Conservation (phyloP, 2,113 vertebrate species). For the Dryoscopus gambensis region DNA sequence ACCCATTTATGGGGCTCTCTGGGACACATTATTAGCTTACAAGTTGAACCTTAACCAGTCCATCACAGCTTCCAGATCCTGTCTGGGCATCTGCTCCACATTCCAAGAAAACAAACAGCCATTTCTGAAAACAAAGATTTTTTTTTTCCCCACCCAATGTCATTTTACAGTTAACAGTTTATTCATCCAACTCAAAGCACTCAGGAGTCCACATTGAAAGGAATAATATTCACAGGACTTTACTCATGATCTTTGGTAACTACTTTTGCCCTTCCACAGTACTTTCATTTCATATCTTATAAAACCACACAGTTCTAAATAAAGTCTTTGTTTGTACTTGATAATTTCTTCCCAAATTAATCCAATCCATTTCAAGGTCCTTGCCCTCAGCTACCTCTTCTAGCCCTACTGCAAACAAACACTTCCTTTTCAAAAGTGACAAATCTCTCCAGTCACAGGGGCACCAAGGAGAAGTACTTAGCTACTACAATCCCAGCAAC, state of each 20-base stretch:
- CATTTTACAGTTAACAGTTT: not conserved
- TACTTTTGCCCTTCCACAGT: not conserved
- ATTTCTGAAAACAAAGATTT: not conserved
- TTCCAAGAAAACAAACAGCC: not conserved
- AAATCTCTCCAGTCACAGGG: not conserved
- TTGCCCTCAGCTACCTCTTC: not conserved
- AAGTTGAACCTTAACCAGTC: not conserved
- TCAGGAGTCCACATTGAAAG: not conserved
- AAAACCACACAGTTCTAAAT: not conserved
- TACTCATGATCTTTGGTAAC: not conserved
- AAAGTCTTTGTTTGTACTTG: not conserved
- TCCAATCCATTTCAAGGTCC: not conserved
- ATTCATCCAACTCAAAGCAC: not conserved
- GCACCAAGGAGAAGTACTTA: not conserved
- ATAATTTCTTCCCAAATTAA: not conserved
- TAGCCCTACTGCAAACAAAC: not conserved
- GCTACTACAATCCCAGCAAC: not conserved
- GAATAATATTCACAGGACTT: not conserved
- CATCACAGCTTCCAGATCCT: not conserved
- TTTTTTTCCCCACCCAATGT: not conserved
- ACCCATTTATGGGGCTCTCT: not conserved
- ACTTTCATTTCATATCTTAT: not conserved
- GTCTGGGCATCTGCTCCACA: not conserved
- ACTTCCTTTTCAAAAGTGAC: not conserved
- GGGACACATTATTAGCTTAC: not conserved